phyloP scores from a whole-genome alignment of 2,888 invertebrate genomes.

The Polymixis flavicincta region DNA sequence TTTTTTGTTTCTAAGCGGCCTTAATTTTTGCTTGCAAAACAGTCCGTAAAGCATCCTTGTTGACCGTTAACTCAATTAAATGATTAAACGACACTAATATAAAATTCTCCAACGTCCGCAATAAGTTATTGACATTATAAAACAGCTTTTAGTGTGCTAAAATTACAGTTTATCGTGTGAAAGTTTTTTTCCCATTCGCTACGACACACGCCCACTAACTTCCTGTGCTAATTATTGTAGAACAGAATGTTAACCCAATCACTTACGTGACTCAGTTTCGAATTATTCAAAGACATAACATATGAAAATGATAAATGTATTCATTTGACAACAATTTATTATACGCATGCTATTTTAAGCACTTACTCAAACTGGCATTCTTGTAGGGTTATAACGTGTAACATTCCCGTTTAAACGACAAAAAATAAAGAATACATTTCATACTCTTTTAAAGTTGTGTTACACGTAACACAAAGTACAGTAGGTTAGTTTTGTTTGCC shows the following conservation, averaged over 20 bases:
- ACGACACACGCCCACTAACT: conserved; percentile 18
- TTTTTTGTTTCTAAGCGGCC: background rate
- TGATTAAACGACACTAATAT: conserved; percentile 21
- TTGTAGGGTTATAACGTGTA: background rate
- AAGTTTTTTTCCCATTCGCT: conserved; percentile 48
- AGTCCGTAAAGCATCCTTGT: background rate
- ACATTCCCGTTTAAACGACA: background rate
- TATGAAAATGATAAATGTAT: conserved; percentile 26
- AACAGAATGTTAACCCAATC: conserved; percentile 15
- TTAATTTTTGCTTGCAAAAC: conserved; percentile 1
- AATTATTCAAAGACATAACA: conserved; percentile 30
- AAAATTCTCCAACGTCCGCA: conserved; percentile 28
- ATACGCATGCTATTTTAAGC: conserved; percentile 1
- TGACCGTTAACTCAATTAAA: conserved; percentile 9
- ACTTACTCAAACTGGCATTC: conserved; percentile 6
- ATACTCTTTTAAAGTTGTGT: background rate
- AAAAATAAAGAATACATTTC: background rate
- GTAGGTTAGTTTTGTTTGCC: background rate
- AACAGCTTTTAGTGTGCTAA: conserved; percentile 18
- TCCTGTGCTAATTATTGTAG: conserved; percentile 8
- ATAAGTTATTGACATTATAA: conserved; percentile 34
- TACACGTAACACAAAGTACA: conserved; percentile 3
- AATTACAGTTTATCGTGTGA: conserved; percentile 24
- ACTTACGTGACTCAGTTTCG: conserved; percentile 43
- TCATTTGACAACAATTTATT: conserved; percentile 30